Conservation (phyloP, 2,888 invertebrate species). For the Chymomyza caudatula region DNA sequence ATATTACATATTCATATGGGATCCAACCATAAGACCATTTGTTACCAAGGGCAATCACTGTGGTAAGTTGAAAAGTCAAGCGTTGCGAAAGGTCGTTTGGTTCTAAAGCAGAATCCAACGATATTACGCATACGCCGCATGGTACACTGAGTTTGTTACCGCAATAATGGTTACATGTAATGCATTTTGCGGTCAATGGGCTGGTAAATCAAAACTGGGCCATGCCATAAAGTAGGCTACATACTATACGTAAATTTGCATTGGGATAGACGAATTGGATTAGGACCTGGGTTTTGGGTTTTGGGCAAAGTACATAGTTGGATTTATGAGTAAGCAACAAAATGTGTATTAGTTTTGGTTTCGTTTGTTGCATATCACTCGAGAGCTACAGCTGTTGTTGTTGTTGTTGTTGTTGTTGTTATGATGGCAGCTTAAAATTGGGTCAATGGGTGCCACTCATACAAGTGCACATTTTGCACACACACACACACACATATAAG, state of each 20-base stretch:
- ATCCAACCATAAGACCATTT: constrained; percentile 82
- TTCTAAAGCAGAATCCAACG: not conserved
- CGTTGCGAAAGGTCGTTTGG: not conserved
- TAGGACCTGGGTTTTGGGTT: not conserved
- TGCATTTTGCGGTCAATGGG: not conserved
- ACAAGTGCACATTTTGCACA: not conserved
- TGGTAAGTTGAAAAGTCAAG: constrained; percentile 70
- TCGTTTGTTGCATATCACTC: not conserved
- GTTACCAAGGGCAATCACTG: constrained; percentile 77
- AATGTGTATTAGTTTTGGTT: not conserved
- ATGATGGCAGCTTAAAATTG: constrained; percentile 66
- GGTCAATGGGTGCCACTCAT: constrained; percentile 70
- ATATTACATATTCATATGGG: constrained; percentile 97
- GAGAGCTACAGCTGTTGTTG: not conserved
- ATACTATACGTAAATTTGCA: constrained; percentile 31
- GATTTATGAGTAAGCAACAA: not conserved
- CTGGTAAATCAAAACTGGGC: constrained; percentile 35
- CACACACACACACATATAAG: not conserved
- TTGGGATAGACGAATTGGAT: not conserved
- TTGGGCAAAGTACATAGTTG: no score
- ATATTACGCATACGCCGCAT: not conserved
- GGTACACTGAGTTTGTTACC: not conserved
- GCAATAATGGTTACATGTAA: not conserved
- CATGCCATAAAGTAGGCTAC: constrained; percentile 37
- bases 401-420: constrained; percentile 28